Base-by-base conservation (phyloP, 1,140 invertebrate genomes). In the Lasaia peninsularis region DNA sequence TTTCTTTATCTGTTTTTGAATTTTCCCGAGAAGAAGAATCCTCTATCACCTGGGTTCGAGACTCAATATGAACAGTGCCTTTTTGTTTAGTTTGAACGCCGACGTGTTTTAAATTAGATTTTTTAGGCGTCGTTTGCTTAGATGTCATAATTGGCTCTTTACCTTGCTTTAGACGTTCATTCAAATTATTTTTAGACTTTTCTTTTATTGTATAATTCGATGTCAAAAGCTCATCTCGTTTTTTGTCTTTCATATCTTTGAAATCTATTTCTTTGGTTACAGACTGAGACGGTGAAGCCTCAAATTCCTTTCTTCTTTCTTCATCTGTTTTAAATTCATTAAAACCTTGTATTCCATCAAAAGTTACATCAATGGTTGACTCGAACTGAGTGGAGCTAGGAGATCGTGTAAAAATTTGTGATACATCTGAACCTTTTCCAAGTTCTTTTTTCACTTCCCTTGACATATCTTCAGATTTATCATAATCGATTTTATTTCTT, bases 91-190 rank as follows among this genome's bases (percentile, higher is more conserved):
- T 83, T 67, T 79, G 80, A 21, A 71, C 53, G 35, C 60, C 62
- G 12, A 65, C 54, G 48, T 62, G 53, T 63, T 77, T 82, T 37
- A 80, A 60, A 67, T 64, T 80, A 9, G 75, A 77, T 59, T 73
- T 76, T 21, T 2, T 48, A 4, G 40, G 18, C n/a, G 11, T 48
- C 1, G n/a, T 48, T 4, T 48, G 10, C 18, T 44, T 12, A 34
- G 33, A 34, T n/a, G 33, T 34, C n/a, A 9, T 3, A 34, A 8
- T 31, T 31, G 28, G 3, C 3, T 31, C 28, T 8, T 31, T 31
- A 31, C 3, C n/a, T n/a, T 28, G 8, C 8, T 2, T 28, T 28
- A 7, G 8, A 4, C 5, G 24, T 28, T 28, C 8, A 5, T 28
- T 2, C 8, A 28, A 28, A 28, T 4, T 28, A 28, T 28, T 28